Evolutionary conservation across 2,113 vertebrate genomes (phyloP), one percentile per base, ranked within the genome.

Genomic region (Pseudopodoces humilis): DNA sequence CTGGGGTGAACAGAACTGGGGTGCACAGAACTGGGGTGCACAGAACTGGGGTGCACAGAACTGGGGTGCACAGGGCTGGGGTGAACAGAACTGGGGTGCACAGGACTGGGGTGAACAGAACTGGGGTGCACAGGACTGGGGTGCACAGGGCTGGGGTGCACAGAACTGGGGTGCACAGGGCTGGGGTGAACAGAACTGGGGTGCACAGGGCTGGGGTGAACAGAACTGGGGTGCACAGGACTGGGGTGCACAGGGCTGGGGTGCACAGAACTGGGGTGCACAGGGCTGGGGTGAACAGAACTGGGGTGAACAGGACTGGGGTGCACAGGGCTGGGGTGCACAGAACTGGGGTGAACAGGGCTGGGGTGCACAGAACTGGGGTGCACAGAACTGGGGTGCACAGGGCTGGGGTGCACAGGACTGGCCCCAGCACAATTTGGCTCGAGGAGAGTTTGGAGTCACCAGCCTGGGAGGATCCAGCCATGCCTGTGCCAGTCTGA

Each of bases 261-360:
- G 5, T 15, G 55, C 3, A 17, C 5, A 2, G 72, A 10, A n/a
- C 13, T 28, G 70, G 53, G 52, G 5, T 11, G 37, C 0, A 0
- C 0, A 6, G 62, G 27, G 6, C 4, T 24, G 37, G 53, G 60
- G 5, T 15, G 43, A 3, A 17, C 5, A 2, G 72, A 10, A 44
- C 13, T 28, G 70, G 53, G 52, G 5, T 11, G 37, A 9, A 0
- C 0, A 6, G 62, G 27, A 6, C 3, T 24, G 37, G 53, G 60
- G 5, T 15, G 33, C 4, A 17, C 5, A 2, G 72, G 14, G 44
- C 13, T 28, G 70, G 53, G 52, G 5, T 11, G 37, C 0, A 0
- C 0, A 6, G 62, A 27, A 6, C 4, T 24, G 37, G 53, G 60
- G 5, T 15, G 55, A 3, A 17, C 5, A 2, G 72, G 14, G n/a